Base-by-base conservation (phyloP, 2,888 invertebrate species). In the Agrochola litura region DNA sequence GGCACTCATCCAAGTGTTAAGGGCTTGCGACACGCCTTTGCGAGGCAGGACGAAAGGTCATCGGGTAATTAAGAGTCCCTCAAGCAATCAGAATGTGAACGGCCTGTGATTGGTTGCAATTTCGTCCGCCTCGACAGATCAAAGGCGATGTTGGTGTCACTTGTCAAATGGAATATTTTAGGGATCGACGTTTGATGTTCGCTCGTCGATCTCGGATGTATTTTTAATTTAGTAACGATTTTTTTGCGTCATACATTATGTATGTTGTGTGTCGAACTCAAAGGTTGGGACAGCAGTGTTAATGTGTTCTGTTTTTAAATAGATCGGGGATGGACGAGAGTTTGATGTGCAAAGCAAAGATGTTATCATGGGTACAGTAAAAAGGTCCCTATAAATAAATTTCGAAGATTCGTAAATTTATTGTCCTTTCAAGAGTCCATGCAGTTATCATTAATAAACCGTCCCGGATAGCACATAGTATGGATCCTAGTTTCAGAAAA, bases 81-180 rank as follows among this genome's bases (percentile, higher is more conserved):
- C 92, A 94, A 94, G 96, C 95, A 96, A 96, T 96, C 96, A 95
- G 93, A 94, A 92, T 90, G 90, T 89, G 90, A 90, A 90, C 83
- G 83, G 82, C 89, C 94, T 92, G 93, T 95, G 95, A 96, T 96
- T 96, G 96, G 95, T 90, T 92, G 94, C 92, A 92, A 92, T 90
- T 73, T 81, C 77, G 81, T 74, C 86, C 77, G 85, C 89, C 89
- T 90, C 92, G 91, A 87, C 91, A 92, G 94, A 95, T 95, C 96
- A 96, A 96, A 96, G 95, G 90, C 84, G 89, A 90, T 90, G 90
- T 90, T 91, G 92, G 91, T 92, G 93, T 89, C 93, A 92, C 92
- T 92, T 91, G 92, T 94, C 96, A 95, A 96, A 95, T 95, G 94
- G 96, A 96, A 96, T 95, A 95, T 95, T 96, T 95, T 88, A 88